phyloP scores from a whole-genome alignment of 2,113 vertebrate genomes.

The Todiramphus saurophagus region DNA sequence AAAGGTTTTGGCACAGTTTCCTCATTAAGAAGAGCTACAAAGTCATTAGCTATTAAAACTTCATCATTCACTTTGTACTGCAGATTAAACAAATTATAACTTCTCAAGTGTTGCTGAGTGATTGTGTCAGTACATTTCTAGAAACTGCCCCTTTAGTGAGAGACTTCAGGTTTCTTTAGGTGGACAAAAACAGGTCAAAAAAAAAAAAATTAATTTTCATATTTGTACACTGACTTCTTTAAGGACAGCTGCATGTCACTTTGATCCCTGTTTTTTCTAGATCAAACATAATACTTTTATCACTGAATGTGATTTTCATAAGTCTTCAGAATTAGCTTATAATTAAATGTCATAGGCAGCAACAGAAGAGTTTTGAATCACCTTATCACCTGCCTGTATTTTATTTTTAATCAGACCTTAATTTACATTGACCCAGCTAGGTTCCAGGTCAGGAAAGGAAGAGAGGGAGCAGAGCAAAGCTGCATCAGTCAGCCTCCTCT shows the following conservation, averaged over 20 bases:
- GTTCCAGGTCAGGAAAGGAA: not conserved
- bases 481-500: not conserved
- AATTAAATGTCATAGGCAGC: not conserved
- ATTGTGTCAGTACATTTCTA: not conserved
- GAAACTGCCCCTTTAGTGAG: not conserved
- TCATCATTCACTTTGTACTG: not conserved
- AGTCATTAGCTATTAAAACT: not conserved
- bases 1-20: not conserved
- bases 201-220: not conserved
- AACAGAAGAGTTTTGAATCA: not conserved
- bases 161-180: not conserved
- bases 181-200: not conserved
- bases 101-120: not conserved
- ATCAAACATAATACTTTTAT: not conserved
- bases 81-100: not conserved
- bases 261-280: not conserved
- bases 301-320: not conserved
- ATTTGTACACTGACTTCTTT: not conserved
- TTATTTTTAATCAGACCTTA: not conserved
- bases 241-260: not conserved
- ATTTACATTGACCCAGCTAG: not conserved
- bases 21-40: not conserved
- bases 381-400: not conserved
- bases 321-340: not conserved
- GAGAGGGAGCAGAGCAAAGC: not conserved